phyloP scores from a whole-genome alignment of 2,888 invertebrate genomes.

The Pachymerium ferrugineum region DNA sequence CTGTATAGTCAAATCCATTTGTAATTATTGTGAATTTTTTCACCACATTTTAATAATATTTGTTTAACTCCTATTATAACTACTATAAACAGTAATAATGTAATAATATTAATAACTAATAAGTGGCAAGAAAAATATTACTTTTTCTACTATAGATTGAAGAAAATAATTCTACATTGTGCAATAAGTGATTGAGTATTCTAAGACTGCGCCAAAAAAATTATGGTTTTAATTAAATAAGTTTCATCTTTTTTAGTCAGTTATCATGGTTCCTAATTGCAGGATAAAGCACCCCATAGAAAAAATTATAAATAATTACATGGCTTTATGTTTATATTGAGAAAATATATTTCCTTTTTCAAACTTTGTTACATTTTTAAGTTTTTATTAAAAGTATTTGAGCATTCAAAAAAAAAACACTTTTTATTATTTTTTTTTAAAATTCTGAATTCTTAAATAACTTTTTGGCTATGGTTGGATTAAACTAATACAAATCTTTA shows the following conservation, averaged over 20 bases:
- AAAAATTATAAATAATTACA: too few relatives aligned
- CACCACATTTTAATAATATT: slow-evolving; percentile 29
- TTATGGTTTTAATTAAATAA: neutral
- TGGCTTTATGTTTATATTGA: slow-evolving; percentile 1
- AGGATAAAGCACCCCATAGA: too few relatives aligned
- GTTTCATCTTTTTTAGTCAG: slow-evolving; percentile 1
- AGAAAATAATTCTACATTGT: too few relatives aligned
- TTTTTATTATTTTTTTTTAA: slow-evolving; percentile 5
- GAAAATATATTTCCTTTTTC: slow-evolving; percentile 10
- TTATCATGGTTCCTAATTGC: slow-evolving; percentile 24
- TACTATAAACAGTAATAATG: neutral
- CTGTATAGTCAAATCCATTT: slow-evolving; percentile 24
- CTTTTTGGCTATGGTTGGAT: neutral
- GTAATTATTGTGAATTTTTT: slow-evolving; percentile 32
- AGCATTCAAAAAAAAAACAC: neutral
- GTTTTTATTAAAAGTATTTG: slow-evolving; percentile 32
- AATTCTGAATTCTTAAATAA: neutral
- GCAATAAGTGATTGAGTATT: slow-evolving; percentile 12
- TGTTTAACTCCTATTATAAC: neutral
- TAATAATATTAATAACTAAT: slow-evolving; percentile 29
- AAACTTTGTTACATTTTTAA: slow-evolving; percentile 28
- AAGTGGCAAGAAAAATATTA: slow-evolving; percentile 23
- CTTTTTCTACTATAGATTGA: slow-evolving; percentile 29
- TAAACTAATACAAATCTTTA: neutral
- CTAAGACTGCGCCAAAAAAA: neutral